Evolutionary conservation across 2,888 invertebrate species (phyloP).

Genomic region (Epinotia demarniana): DNA sequence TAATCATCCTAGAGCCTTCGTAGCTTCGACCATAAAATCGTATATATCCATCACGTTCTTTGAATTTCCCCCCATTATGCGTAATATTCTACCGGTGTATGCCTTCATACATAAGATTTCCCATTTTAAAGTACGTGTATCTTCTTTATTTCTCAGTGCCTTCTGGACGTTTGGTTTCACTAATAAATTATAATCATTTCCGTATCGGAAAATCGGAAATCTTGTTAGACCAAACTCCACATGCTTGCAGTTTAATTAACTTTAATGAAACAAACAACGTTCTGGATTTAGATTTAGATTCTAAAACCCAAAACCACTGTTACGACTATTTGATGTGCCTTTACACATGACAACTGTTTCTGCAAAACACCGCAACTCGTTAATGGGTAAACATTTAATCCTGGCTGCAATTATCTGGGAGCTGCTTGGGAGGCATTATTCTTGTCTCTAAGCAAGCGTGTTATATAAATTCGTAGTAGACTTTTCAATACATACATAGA

Average conservation of each 20-base stretch:
- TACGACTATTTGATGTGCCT: neutral
- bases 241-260: neutral
- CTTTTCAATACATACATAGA: no score
- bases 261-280: constrained; percentile 2
- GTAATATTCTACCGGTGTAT: no score
- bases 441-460: neutral
- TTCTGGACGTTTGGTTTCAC: no score
- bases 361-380: neutral
- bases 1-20: neutral
- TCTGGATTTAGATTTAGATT: no score
- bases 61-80: no score
- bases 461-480: no score
- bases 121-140: no score
- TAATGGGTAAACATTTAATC: constrained; percentile 15
- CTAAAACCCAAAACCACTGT: neutral
- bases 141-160: no score
- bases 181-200: no score
- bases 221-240: neutral
- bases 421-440: neutral
- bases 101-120: no score
- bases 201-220: no score
- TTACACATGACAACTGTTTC: constrained; percentile 1
- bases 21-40: neutral
- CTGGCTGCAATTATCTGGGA: neutral
- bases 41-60: no score